phyloP scores from a whole-genome alignment of 1,140 invertebrate genomes.

The Diorhabda carinulata region DNA sequence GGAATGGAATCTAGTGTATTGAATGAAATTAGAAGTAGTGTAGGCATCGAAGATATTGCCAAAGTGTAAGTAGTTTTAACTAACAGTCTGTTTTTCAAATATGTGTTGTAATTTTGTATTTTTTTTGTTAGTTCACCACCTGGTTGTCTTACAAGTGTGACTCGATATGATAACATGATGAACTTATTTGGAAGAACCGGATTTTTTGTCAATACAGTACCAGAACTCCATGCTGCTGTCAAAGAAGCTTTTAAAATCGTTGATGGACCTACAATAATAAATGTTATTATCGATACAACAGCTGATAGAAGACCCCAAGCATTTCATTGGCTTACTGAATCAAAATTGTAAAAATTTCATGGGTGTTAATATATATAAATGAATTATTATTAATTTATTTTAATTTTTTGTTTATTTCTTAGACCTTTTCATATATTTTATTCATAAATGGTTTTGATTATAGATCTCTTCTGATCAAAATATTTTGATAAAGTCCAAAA shows the following conservation, averaged over 20 bases:
- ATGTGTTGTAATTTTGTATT: constrained; percentile 1
- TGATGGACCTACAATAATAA: constrained; percentile 81
- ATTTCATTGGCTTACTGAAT: constrained; percentile 88
- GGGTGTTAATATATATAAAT: no score
- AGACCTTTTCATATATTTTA: no score
- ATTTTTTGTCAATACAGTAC: constrained; percentile 71
- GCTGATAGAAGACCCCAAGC: constrained; percentile 87
- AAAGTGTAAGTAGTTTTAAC: constrained; percentile 55
- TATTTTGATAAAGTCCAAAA: no score
- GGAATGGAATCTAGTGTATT: constrained; percentile 77
- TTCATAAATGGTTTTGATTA: no score
- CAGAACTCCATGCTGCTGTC: constrained; percentile 70
- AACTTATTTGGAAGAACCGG: constrained; percentile 78
- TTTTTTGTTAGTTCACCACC: constrained; percentile 68
- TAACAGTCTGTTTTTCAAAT: constrained; percentile 8
- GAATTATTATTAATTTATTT: no score
- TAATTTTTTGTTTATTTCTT: no score
- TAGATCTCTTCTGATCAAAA: no score
- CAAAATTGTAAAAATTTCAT: constrained; percentile 61
- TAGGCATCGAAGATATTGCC: constrained; percentile 55
- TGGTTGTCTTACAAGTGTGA: constrained; percentile 68
- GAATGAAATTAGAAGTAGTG: constrained; percentile 60
- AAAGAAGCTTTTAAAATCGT: constrained; percentile 61
- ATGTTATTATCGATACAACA: constrained; percentile 83
- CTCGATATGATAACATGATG: constrained; percentile 87